These are phyloP conservation scores for Caenorhabditis uteleia DNA, from an alignment of 2,888 invertebrate species.

Conservation along the genomic window DNA sequence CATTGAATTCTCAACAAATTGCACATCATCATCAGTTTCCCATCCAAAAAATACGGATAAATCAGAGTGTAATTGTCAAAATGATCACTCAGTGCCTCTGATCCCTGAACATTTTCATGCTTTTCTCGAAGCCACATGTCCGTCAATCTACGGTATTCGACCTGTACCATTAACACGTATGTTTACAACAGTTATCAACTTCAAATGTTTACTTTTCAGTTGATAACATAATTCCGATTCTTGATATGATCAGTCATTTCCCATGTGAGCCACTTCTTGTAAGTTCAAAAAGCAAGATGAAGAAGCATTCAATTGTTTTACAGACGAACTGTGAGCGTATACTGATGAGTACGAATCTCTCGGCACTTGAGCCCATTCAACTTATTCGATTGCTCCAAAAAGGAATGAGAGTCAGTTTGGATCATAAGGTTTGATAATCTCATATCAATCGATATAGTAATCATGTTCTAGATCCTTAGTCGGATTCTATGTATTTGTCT, in stretches of 20 bases:
- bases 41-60: conserved; percentile 3
- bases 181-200: not conserved
- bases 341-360: conserved; percentile 18
- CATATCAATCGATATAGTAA: not conserved
- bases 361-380: not conserved
- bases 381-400: conserved; percentile 14
- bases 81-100: not conserved
- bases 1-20: conserved; percentile 19
- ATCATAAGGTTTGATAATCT: conserved; percentile 8
- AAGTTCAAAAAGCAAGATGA: not conserved
- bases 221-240: conserved; percentile 11
- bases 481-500: conserved; percentile 28
- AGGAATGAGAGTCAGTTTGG: conserved; percentile 21
- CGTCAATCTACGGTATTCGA: conserved; percentile 27
- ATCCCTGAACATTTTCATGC: conserved; percentile 20
- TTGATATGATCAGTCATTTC: conserved; percentile 24
- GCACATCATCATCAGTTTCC: conserved; percentile 9
- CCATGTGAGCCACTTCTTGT: conserved; percentile 23
- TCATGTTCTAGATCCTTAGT: conserved; percentile 11
- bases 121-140: conserved; percentile 25
- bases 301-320: not conserved
- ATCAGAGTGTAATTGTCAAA: not conserved
- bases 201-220: conserved; percentile 9
- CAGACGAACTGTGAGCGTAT: conserved; percentile 30
- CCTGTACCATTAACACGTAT: conserved; percentile 26